Evolutionary conservation across 2,113 vertebrate genomes (phyloP), one percentile per base, ranked within the genome.

Genomic region (Tychaedon coryphoeus): DNA sequence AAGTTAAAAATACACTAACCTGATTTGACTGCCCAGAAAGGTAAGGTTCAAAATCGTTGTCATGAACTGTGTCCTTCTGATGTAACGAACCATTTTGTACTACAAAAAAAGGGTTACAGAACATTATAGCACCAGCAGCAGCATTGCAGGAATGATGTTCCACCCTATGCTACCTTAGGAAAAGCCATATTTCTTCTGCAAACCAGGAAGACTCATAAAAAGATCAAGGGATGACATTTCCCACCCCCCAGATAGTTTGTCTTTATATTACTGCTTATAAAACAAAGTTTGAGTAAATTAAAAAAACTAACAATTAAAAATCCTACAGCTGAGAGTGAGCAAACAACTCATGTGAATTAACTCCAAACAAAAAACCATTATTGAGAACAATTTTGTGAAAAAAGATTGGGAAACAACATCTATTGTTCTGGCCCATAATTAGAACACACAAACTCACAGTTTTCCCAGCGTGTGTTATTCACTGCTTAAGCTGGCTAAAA

Each of bases 1-100:
- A 77, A 48, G 81, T 87, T 96, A 95, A 88, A 88, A 80, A 88
- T 70, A 67, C 73, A 98, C 98, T 98, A 97, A 99, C 99, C 99
- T 99, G 99, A 97, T 98, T 99, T 85, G 99, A 99, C 96, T 99
- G 99, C 98, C 99, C 97, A 38, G 99, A 99, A 97, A 99, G 99
- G 97, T 99, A 99, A 97, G 98, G 99, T 95, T 99, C 99, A 98
- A 99, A 99, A 97, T 99, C 99, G 96, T 98, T 99, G 98, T 99
- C 99, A 20, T 99, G 99, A 92, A 99, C 98, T 90, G 98, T 98
- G 92, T 99, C 99, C 98, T 99, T 99, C 97, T 99, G 99, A 98
- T 99, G 99, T 96, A 99, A 97, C 6, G 99, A 99, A 98, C 99
- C 99, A 98, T 99, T 99, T 98, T 99, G 99, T 95, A 99, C 99